phyloP scores from a whole-genome alignment of 2,113 vertebrate species.

The Eretmochelys imbricata region DNA sequence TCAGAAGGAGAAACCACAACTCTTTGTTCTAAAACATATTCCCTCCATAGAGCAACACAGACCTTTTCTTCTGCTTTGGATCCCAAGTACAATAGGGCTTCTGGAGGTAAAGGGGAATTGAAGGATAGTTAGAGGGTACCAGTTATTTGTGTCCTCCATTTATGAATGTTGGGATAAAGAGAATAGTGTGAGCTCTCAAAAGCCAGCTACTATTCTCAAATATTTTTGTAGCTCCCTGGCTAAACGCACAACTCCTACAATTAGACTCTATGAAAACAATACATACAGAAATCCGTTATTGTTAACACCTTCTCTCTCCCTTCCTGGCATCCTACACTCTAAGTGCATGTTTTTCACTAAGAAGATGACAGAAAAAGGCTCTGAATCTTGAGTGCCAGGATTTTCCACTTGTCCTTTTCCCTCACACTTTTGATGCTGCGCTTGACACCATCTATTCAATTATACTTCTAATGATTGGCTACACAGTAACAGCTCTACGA shows the following conservation, averaged over 20 bases:
- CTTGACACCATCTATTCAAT: neutral
- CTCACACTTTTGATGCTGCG: neutral
- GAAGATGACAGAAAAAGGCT: neutral
- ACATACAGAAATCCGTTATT: neutral
- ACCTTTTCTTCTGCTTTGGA: neutral
- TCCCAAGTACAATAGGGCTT: neutral
- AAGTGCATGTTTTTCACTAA: neutral
- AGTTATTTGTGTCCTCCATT: neutral
- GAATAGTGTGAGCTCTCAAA: neutral
- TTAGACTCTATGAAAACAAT: neutral
- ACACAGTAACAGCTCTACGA: neutral
- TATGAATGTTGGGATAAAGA: neutral
- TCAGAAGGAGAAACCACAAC: neutral
- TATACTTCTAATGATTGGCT: neutral
- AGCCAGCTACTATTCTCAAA: neutral
- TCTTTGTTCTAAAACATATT: neutral
- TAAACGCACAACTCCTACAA: neutral
- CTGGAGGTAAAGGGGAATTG: neutral
- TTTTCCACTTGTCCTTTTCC: neutral
- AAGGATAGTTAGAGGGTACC: neutral
- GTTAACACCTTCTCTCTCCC: neutral
- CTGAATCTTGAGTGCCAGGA: neutral
- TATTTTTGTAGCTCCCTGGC: neutral
- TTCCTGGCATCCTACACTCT: neutral
- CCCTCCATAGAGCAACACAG: neutral